Conservation (phyloP, 1,140 invertebrate species). For the Leptinotarsa defecta region DNA sequence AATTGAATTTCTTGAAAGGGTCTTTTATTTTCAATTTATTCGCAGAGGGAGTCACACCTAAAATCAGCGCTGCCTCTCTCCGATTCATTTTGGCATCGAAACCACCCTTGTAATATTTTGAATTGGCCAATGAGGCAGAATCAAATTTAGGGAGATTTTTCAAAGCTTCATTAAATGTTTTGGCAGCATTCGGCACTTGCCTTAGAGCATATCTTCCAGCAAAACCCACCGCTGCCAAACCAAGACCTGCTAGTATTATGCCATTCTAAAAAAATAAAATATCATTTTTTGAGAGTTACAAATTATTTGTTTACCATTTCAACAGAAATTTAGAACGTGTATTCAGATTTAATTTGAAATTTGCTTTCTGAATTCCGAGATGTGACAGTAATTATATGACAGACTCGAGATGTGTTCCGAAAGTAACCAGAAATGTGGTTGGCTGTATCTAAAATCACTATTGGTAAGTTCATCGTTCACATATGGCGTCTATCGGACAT, state of each 20-base stretch:
- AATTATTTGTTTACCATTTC: not conserved
- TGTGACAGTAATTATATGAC: too few relatives aligned
- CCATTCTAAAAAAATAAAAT: constrained; percentile 57
- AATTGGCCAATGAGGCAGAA: constrained; percentile 77
- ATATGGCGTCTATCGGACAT: too few relatives aligned
- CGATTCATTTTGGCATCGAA: constrained; percentile 96
- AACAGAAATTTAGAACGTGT: not conserved
- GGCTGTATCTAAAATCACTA: too few relatives aligned
- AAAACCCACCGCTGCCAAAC: constrained; percentile 84
- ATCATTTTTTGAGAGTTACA: not conserved
- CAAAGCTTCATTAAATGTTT: constrained; percentile 76
- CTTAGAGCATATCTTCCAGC: constrained; percentile 78
- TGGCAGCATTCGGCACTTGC: constrained; percentile 73
- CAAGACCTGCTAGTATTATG: constrained; percentile 79
- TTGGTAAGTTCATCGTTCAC: too few relatives aligned
- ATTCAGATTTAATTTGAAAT: too few relatives aligned
- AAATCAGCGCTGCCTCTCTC: constrained; percentile 89
- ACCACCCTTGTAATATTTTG: constrained; percentile 96
- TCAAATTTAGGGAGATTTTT: constrained; percentile 82
- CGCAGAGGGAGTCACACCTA: constrained; percentile 85
- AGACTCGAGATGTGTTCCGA: too few relatives aligned
- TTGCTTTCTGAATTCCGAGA: too few relatives aligned
- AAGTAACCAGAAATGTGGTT: too few relatives aligned
- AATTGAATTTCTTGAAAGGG: constrained; percentile 92
- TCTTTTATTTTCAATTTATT: constrained; percentile 86